Conservation (phyloP, 2,888 invertebrate species). For the Oxystoma pomonae region DNA sequence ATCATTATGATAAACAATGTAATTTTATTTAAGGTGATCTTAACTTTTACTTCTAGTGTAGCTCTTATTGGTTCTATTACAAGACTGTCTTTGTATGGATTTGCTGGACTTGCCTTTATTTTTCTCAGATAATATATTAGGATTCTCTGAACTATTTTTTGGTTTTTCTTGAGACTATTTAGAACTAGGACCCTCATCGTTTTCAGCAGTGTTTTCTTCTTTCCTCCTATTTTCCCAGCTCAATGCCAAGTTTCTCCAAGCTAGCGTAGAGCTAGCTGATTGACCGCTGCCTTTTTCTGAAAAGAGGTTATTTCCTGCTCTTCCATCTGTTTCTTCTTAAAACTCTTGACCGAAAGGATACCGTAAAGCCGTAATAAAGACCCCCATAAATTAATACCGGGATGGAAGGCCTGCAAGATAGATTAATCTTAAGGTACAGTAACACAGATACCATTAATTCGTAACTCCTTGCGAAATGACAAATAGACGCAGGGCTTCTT, state of each 20-base stretch:
- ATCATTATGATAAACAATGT: too few relatives aligned
- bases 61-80: too few relatives aligned
- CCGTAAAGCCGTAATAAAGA: constrained; percentile 90
- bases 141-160: background rate
- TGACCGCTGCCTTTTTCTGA: constrained; percentile 83
- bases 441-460: too few relatives aligned
- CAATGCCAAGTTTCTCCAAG: constrained; percentile 74
- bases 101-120: too few relatives aligned
- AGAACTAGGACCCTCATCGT: constrained; percentile 46
- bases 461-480: too few relatives aligned
- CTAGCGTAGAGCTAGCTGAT: constrained; percentile 91
- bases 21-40: too few relatives aligned
- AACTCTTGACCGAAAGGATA: constrained; percentile 83
- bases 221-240: constrained; percentile 74
- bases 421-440: too few relatives aligned
- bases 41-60: too few relatives aligned
- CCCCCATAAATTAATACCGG: constrained; percentile 93
- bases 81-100: background rate
- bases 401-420: constrained; percentile 89
- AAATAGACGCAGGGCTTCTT: too few relatives aligned
- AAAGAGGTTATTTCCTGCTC: constrained; percentile 89
- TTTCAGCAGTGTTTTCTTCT: constrained; percentile 57
- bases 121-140: too few relatives aligned
- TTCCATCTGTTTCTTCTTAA: constrained; percentile 87
- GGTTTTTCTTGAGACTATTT: background rate